A percentile compares a stretch with the other conserved stretches of the same genome.
Conservation (phyloP, 2,113 vertebrate species). For the Lasiurus borealis region DNA sequence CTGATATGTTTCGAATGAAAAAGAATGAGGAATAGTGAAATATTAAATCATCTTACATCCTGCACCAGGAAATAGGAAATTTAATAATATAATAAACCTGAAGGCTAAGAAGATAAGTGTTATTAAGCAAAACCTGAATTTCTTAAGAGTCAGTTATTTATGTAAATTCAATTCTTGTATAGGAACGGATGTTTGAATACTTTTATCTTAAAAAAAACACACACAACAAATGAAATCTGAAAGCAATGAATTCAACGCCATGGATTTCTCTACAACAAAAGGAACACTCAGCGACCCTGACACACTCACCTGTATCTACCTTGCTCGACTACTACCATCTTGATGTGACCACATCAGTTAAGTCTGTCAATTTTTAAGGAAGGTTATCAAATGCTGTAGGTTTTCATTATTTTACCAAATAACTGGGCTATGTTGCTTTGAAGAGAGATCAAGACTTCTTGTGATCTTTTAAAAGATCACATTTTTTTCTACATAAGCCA, state of each 20-base stretch:
- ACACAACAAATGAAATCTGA: conserved; percentile 12
- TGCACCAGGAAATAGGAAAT: background rate
- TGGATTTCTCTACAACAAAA: conserved; percentile 39
- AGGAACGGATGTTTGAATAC: background rate
- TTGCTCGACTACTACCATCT: background rate
- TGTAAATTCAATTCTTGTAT: conserved; percentile 39
- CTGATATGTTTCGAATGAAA: background rate
- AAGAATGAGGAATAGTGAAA: conserved; percentile 32
- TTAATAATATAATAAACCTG: background rate
- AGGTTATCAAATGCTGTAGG: background rate
- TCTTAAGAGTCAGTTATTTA: conserved; percentile 49
- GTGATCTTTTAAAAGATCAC: conserved; percentile 30
- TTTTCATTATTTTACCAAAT: conserved; percentile 24
- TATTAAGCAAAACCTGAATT: conserved; percentile 45
- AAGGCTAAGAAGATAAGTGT: background rate
- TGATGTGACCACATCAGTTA: background rate
- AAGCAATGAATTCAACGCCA: background rate
- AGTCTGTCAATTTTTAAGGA: background rate
- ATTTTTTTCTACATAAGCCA: background rate
- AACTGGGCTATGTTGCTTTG: background rate
- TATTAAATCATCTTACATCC: conserved; percentile 37
- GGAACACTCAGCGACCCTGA: background rate
- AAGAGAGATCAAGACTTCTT: background rate
- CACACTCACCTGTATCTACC: background rate
- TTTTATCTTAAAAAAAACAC: background rate